Base-by-base conservation (phyloP, 2,888 invertebrate genomes). In the Beris morrisii region DNA sequence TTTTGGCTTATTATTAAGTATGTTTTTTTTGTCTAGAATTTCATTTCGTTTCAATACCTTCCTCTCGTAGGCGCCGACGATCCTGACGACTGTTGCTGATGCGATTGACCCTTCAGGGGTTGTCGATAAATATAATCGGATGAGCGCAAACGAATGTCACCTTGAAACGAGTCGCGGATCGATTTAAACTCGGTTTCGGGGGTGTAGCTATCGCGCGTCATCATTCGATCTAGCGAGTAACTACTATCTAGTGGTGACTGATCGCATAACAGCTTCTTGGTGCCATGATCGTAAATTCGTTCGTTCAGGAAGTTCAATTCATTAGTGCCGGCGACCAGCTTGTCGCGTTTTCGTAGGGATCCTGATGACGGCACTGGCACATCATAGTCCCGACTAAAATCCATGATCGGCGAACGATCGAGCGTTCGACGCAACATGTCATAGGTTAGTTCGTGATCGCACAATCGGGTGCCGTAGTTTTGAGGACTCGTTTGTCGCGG, bases 391-490 rank as follows among this genome's bases (percentile, higher is more conserved):
- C 75, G 74, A 57, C 66, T 69, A 63, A 80, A 81, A 61, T 79
- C 79, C 78, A 81, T 80, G 6, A 80, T 79, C 31, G 78, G 78
- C 67, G 78, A 78, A 48, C 77, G 74, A 69, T 76, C 75, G 44
- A 79, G 73, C 0, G 79, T 77, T 67, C 78, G 75, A 6, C 81
- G 75, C 5, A 77, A 69, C 73, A 79, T 76, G 58, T 81, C 81
- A 69, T 79, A 81, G 43, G 80, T 78, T 9, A 81, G 71, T 67
- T 81, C 81, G 65, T 80, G 80, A 70, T 81, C 81, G 67, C 80
- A 80, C 4, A 80, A 71, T 1, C 81, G 74, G 0, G 78, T 80
- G 22, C 80, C 81, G 64, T 81, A 80, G 69, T 76, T 78, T 66
- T 78, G 79, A 4, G 80, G 80, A 64, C 80, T 80, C 0, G 77